Base-by-base conservation (phyloP, 2,113 vertebrate genomes). In the Passer domesticus region DNA sequence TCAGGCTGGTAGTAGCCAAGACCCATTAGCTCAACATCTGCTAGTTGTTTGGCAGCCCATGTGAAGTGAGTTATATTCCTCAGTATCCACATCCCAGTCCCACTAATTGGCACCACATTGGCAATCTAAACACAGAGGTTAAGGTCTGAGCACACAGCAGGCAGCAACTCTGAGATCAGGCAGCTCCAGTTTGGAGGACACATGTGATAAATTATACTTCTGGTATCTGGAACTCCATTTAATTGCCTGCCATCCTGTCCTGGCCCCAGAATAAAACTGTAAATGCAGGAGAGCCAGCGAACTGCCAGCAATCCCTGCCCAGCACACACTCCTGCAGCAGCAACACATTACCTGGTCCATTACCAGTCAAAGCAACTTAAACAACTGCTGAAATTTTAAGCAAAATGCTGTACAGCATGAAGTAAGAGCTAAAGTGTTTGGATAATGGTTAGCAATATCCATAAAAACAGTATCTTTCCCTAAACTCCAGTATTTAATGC, bases 51-150 rank as follows among this genome's bases (percentile, higher is more conserved):
- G 78, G 84, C 60, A 94, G 76, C 73, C 78, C 93, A 87, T 66
- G 80, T 44, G 64, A 87, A 92, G 81, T 30, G 84, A 95, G 87
- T 91, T 95, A 79, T 83, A 39, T 24, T 60, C 81, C 89, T 96
- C 22, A 53, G 81, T 14, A 70, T 91, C 91, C 81, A 0, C 91
- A 94, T 73, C 95, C 69, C 84, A 85, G 87, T n/a, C 63, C 63
- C 87, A 75, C 91, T 95, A 91, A 94, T 80, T 92, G 94, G 93
- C 96, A 97, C 95, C 95, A 90, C 6, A 56, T 79, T 91, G 96
- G 93, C 87, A 95, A 91, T 82, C 74, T 56, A 91, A 97, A 94
- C 91, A 95, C 83, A 91, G 89, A 73, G 89, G 87, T 94, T 72
- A 58, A 82, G 87, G 95, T 37, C 89, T 87, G 81, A 84, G 33